Evolutionary conservation across 1,140 invertebrate species (phyloP), one percentile per base, ranked within the genome.

Genomic region (Drosophila subobscura): DNA sequence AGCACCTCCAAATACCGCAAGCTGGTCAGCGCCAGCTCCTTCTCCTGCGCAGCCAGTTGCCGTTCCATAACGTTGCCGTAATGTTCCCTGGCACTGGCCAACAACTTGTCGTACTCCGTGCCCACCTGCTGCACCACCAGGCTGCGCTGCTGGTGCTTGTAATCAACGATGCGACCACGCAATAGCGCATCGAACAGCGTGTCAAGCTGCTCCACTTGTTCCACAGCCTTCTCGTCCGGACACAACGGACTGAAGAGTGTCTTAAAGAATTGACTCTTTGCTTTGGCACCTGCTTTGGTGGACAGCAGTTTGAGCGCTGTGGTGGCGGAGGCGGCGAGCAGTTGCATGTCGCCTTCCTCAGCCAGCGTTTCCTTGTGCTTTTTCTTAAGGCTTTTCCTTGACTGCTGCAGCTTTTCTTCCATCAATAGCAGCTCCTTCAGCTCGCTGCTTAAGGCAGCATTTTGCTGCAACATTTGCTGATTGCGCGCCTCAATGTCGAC

Each of bases 281-380:
- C 20, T 1, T 20, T 22, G 2, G 40, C 12, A 7, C 27, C 7
- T 2, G 47, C 20, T 8, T 33, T 40, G 1, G 20, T 42, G n/a
- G n/a, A 41, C 1, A 85, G 51, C 2, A 57, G 16, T n/a, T 86
- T 57, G 0, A 72, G 40, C 0, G 75, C 50, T 2, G 51, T 66
- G 2, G 68, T 27, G 0, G 66, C 37, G 3, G 71, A 59, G 33
- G 51, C 59, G 16, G 29, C 47, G 6, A 88, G 72, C 2, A 72
- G 55, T 16, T 72, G 46, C 47, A 83, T 86, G 2, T 44, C 22
- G 88, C 59, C 20, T 70, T 67, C 63, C 20, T 67, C 64, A 12
- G 55, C 44, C 6, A 51, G 46, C 23, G 53, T 54, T 3, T 6
- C n/a, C 7, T n/a, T 54, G 7, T 65, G 5, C 12, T 12, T 25